Evolutionary conservation across 2,797 vertebrate species (phyloP).

Genomic region (Rhinoraja longicauda): DNA sequence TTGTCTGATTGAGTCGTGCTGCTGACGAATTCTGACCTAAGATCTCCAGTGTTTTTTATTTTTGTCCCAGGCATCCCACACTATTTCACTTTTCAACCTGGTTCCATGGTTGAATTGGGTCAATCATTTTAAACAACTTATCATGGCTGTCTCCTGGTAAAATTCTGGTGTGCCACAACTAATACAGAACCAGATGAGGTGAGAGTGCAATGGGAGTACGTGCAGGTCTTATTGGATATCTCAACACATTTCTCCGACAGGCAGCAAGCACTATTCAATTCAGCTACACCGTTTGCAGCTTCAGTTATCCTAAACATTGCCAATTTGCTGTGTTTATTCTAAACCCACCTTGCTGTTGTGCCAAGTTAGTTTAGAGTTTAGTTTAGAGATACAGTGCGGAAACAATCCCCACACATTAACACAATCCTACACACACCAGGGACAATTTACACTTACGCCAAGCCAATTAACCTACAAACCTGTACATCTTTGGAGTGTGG

Average conservation of each 20-base stretch:
- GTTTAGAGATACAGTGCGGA: too few relatives aligned
- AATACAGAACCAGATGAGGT: background rate
- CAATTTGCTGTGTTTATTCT: background rate
- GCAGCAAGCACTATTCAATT: background rate
- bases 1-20: too few relatives aligned
- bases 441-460: too few relatives aligned
- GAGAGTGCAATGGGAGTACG: background rate
- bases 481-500: too few relatives aligned
- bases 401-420: too few relatives aligned
- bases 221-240: background rate
- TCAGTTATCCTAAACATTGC: background rate
- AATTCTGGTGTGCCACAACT: background rate
- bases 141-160: background rate
- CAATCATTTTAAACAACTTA: background rate
- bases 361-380: too few relatives aligned
- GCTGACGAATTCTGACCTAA: too few relatives aligned
- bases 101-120: background rate
- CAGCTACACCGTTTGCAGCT: background rate
- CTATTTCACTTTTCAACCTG: too few relatives aligned
- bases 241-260: background rate
- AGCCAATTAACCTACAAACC: too few relatives aligned
- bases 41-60: too few relatives aligned
- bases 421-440: too few relatives aligned
- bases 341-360: background rate
- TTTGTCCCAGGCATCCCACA: too few relatives aligned